A percentile compares a stretch with the other conserved stretches of the same genome.
phyloP scores from a whole-genome alignment of 2,113 vertebrate species.

The Corynorhinus townsendii region DNA sequence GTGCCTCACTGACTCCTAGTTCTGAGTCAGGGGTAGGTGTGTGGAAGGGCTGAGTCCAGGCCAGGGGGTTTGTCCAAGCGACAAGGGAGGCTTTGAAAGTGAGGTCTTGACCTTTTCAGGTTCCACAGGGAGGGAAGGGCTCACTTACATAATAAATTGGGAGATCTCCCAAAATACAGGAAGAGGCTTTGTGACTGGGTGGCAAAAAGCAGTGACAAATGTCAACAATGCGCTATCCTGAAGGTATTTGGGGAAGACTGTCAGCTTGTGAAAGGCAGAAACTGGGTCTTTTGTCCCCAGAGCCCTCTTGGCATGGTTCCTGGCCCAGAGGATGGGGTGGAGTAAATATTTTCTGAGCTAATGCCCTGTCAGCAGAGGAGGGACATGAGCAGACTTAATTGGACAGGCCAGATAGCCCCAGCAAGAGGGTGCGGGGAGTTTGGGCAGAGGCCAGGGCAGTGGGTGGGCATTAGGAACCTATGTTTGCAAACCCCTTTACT shows the following conservation, averaged over 20 bases:
- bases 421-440: background rate
- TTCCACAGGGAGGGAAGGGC: background rate
- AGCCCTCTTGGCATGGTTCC: background rate
- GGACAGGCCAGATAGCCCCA: background rate
- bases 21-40: background rate
- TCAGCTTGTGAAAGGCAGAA: background rate
- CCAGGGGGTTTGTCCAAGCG: background rate
- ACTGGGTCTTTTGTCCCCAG: slow-evolving; percentile 3
- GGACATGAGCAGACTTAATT: background rate
- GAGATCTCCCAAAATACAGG: background rate
- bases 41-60: background rate
- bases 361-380: background rate
- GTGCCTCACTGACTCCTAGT: background rate
- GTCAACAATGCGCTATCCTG: background rate
- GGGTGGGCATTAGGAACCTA: background rate
- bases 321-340: background rate
- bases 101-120: background rate
- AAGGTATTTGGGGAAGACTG: background rate
- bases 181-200: background rate
- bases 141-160: background rate
- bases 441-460: background rate
- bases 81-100: background rate
- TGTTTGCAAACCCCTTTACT: background rate
- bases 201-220: background rate
- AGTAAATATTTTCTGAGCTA: background rate